Evolutionary conservation across 2,888 invertebrate genomes (phyloP).

Genomic region (Trypoxylon attenuatum): DNA sequence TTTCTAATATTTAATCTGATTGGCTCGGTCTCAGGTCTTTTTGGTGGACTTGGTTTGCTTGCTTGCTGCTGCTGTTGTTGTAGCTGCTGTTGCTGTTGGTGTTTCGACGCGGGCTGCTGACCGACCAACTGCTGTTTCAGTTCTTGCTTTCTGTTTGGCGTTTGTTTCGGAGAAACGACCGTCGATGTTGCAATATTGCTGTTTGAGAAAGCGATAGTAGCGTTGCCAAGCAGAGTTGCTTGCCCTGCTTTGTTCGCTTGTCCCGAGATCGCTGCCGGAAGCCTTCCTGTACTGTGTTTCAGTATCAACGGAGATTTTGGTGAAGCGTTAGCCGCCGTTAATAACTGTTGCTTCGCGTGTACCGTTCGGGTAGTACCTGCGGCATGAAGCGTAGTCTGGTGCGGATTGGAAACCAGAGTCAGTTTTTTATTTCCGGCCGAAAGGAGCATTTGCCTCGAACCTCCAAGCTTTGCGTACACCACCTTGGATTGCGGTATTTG

Average conservation of each 20-base stretch:
- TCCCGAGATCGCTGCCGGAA: background rate
- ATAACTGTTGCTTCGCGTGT: slow-evolving; percentile 42
- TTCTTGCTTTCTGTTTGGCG: slow-evolving; percentile 66
- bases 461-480: slow-evolving; percentile 66
- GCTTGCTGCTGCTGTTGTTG: slow-evolving; percentile 54
- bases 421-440: slow-evolving; percentile 66
- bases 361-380: too few species aligned
- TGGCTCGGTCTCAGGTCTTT: slow-evolving; percentile 78
- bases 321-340: slow-evolving; percentile 9
- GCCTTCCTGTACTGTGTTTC: slow-evolving; percentile 9
- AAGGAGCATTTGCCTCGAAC: slow-evolving; percentile 68
- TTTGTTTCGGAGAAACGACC: slow-evolving; percentile 30
- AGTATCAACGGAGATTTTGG: slow-evolving; percentile 51
- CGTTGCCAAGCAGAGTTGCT: background rate
- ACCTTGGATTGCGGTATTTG: slow-evolving; percentile 64
- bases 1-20: slow-evolving; percentile 89
- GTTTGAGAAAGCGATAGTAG: slow-evolving; percentile 11
- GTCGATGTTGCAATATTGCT: slow-evolving; percentile 3
- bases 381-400: too few species aligned
- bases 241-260: background rate
- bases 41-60: slow-evolving; percentile 49
- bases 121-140: slow-evolving; percentile 60
- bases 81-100: slow-evolving; percentile 68
- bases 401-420: slow-evolving; percentile 26
- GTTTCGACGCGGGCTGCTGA: slow-evolving; percentile 53